These are phyloP conservation scores for Phyto melanocephala DNA, from an alignment of 2,888 invertebrate genomes.

Conservation along the genomic window DNA sequence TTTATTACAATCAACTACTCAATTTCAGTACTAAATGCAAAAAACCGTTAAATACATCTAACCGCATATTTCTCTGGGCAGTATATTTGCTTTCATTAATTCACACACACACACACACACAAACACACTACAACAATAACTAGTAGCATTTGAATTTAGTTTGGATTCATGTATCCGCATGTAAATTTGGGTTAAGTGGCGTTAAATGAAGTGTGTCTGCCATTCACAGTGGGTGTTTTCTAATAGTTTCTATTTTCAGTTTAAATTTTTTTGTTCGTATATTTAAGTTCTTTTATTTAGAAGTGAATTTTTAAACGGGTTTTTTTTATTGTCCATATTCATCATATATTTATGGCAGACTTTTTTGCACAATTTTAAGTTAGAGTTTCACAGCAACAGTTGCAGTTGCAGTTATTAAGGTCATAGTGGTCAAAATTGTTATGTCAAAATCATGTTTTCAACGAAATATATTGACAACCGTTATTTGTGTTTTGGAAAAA, in stretches of 20 bases:
- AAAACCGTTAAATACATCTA: not conserved
- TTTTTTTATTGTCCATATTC: slow-evolving; percentile 23
- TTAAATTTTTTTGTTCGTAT: not conserved
- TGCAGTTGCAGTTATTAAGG: slow-evolving; percentile 49
- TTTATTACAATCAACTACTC: not conserved
- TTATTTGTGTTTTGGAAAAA: not conserved
- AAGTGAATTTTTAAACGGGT: slow-evolving; percentile 20
- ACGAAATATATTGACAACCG: slow-evolving; percentile 30
- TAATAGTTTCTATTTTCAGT: slow-evolving; percentile 5
- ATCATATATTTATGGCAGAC: slow-evolving; percentile 16
- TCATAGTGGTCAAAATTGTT: slow-evolving; percentile 40
- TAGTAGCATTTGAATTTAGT: not conserved
- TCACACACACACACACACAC: slow-evolving; percentile 1
- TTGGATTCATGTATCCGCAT: slow-evolving; percentile 23
- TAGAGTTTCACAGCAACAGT: not conserved
- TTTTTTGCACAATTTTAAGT: not conserved
- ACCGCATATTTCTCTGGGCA: not conserved
- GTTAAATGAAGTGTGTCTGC: slow-evolving; percentile 46
- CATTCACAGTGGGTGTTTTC: slow-evolving; percentile 55
- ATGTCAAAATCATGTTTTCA: slow-evolving; percentile 18
- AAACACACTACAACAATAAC: no score
- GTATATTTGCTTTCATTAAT: slow-evolving; percentile 16
- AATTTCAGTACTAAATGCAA: not conserved
- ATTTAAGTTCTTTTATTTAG: not conserved
- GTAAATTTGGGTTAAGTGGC: slow-evolving; percentile 59